phyloP scores from a whole-genome alignment of 2,797 vertebrate species.

The Peromyscus melanophrys region DNA sequence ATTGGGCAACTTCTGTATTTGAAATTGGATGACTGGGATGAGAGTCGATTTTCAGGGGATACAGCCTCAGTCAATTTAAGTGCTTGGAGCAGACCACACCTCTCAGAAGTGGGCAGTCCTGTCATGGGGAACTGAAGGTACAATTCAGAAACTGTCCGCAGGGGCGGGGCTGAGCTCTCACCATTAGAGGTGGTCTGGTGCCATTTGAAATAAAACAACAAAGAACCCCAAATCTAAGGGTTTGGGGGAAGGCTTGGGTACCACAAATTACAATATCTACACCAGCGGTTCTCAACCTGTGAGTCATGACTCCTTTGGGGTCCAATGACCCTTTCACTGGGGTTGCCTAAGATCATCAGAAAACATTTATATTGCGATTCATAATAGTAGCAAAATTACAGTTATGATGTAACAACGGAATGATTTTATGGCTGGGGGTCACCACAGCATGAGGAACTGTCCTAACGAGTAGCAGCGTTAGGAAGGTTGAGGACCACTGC shows the following conservation, averaged over 20 bases:
- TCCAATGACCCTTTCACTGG: neutral
- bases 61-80: neutral
- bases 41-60: neutral
- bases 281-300: neutral
- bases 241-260: neutral
- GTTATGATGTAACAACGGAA: neutral
- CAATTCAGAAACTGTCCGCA: neutral
- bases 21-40: rapidly evolving
- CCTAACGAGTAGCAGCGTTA: too few relatives aligned
- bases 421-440: neutral
- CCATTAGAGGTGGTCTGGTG: rapidly evolving
- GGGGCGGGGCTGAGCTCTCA: rapidly evolving
- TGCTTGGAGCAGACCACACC: neutral
- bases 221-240: neutral
- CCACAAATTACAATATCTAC: neutral
- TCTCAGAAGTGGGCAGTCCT: neutral
- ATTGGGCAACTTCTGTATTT: neutral
- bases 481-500: neutral
- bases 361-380: neutral
- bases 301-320: neutral
- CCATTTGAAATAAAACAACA: neutral
- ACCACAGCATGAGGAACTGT: neutral
- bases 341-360: neutral
- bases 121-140: neutral
- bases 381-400: neutral